Conservation (phyloP, 2,797 vertebrate genomes). For the Anguilla anguilla region DNA sequence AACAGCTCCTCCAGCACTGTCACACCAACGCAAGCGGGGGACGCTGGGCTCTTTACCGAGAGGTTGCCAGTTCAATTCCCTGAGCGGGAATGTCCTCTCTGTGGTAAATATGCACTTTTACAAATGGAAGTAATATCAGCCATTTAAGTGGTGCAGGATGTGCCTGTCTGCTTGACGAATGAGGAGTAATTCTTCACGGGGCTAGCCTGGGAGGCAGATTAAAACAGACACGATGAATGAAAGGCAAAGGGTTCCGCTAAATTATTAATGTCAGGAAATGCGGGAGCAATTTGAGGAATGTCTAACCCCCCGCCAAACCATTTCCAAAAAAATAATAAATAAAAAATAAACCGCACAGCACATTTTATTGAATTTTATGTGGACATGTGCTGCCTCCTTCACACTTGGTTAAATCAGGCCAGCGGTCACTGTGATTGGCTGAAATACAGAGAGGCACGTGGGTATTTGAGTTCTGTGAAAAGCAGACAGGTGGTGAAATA, state of each 20-base stretch:
- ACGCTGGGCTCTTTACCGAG: neutral
- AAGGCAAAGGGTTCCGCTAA: neutral
- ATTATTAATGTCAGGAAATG: constrained; percentile 15
- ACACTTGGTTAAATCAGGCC: neutral
- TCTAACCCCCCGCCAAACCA: neutral
- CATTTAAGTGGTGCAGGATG: neutral
- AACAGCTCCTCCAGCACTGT: neutral
- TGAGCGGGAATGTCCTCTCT: neutral
- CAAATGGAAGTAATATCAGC: constrained; percentile 8
- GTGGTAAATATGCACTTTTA: constrained; percentile 2
- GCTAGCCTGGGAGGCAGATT: neutral
- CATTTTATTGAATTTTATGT: neutral
- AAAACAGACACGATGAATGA: constrained; percentile 18
- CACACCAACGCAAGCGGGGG: neutral
- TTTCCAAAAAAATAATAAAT: neutral
- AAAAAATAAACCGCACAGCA: no score
- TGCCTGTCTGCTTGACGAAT: neutral
- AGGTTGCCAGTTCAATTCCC: neutral
- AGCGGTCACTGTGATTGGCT: neutral
- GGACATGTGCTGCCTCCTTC: neutral
- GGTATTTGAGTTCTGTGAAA: neutral
- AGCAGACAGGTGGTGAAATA: neutral
- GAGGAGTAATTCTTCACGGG: constrained; percentile 3
- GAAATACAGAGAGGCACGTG: constrained; percentile 1
- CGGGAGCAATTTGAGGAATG: neutral